Conservation (phyloP, 2,888 invertebrate genomes). For the Macrosoma leucophasiata region DNA sequence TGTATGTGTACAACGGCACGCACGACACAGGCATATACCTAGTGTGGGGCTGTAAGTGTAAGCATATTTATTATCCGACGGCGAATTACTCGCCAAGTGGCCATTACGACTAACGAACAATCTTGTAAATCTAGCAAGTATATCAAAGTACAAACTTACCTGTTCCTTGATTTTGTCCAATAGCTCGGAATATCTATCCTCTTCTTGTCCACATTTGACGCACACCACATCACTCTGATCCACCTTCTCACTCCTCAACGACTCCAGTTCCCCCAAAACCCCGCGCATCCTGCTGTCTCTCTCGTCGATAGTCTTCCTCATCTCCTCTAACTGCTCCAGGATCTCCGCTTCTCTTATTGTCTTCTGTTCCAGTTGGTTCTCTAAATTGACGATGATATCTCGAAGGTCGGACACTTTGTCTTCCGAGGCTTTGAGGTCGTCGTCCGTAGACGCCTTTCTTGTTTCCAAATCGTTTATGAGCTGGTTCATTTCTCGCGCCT, state of each 20-base stretch:
- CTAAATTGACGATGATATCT: constrained; percentile 86
- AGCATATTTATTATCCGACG: no score
- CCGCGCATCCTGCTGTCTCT: constrained; percentile 74
- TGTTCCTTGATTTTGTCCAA: constrained; percentile 53
- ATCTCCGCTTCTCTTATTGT: constrained; percentile 77
- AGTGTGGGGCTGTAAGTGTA: no score
- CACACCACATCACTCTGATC: constrained; percentile 56
- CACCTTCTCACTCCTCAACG: constrained; percentile 58
- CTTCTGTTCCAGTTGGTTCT: constrained; percentile 83
- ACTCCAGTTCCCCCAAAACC: constrained; percentile 70
- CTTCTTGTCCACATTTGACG: constrained; percentile 43
- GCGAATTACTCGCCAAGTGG: no score
- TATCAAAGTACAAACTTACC: constrained; percentile 46
- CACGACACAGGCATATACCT: no score
- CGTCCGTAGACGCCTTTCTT: constrained; percentile 79
- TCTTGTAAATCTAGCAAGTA: no score
- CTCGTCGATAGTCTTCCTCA: constrained; percentile 73
- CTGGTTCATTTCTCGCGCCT: constrained; percentile 81
- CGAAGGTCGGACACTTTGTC: constrained; percentile 84
- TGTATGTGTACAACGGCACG: no score
- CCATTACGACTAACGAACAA: no score
- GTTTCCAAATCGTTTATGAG: constrained; percentile 77
- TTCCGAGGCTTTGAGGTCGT: constrained; percentile 83
- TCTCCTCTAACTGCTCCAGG: constrained; percentile 73
- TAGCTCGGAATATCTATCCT: constrained; percentile 41